Evolutionary conservation across 2,888 invertebrate species (phyloP).

Genomic region (Osedax frankpressi): DNA sequence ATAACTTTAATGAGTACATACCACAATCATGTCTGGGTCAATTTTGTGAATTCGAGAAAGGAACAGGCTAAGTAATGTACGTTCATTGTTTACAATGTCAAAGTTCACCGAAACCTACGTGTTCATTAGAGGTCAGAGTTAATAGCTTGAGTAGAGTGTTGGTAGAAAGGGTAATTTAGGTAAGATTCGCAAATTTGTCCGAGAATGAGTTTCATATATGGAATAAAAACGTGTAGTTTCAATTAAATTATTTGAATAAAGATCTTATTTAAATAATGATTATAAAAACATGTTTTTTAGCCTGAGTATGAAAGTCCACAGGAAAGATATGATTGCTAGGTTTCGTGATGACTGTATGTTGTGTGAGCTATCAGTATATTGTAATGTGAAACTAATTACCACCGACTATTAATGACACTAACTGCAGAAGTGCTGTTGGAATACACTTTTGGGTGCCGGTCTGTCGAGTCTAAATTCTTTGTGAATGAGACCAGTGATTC

Average conservation of each 20-base stretch:
- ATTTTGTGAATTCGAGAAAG: conserved; percentile 70
- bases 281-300: conserved; percentile 21
- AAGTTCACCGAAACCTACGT: conserved; percentile 49
- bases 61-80: conserved; percentile 71
- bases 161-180: too few relatives aligned
- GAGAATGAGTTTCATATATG: too few relatives aligned
- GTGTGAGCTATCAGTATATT: neutral
- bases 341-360: conserved; percentile 60
- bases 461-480: conserved; percentile 68
- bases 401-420: conserved; percentile 35
- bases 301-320: conserved; percentile 61
- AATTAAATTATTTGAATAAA: too few relatives aligned
- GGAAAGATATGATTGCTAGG: conserved; percentile 71
- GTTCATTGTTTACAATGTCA: conserved; percentile 67
- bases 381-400: neutral
- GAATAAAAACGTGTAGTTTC: too few relatives aligned
- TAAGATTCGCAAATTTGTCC: too few relatives aligned
- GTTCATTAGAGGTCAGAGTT: too few relatives aligned
- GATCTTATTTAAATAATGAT: too few relatives aligned
- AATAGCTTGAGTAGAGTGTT: too few relatives aligned
- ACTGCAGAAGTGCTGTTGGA: conserved; percentile 78
- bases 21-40: conserved; percentile 82
- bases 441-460: conserved; percentile 62
- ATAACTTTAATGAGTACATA: too few relatives aligned
- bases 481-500: conserved; percentile 68